These are phyloP conservation scores for Brachypterus glaber DNA, from an alignment of 2,888 invertebrate species.

Conservation along the genomic window DNA sequence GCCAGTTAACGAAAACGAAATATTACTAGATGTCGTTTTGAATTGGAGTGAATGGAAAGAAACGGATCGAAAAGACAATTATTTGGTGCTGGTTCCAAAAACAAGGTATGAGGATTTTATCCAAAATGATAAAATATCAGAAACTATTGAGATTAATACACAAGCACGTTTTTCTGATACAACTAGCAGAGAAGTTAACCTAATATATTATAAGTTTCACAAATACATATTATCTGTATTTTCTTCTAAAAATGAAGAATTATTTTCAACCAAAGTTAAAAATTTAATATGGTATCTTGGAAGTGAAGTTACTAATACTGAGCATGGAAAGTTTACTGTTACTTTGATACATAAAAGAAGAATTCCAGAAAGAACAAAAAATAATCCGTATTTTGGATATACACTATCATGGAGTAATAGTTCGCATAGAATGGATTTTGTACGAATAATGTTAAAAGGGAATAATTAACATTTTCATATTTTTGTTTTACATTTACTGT, in stretches of 20 bases:
- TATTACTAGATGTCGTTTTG: slow-evolving; percentile 55
- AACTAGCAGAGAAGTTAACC: slow-evolving; percentile 63
- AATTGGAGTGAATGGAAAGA: slow-evolving; percentile 87
- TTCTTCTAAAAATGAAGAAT: slow-evolving; percentile 39
- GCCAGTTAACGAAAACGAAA: slow-evolving; percentile 68
- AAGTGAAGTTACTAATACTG: slow-evolving; percentile 69
- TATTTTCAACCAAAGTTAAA: slow-evolving; percentile 59
- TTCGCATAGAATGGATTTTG: slow-evolving; percentile 69
- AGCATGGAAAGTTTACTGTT: slow-evolving; percentile 71
- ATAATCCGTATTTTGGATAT: slow-evolving; percentile 70
- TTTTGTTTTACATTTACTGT: no score
- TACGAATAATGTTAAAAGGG: slow-evolving; percentile 66
- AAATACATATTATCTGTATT: slow-evolving; percentile 71
- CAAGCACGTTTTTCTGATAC: slow-evolving; percentile 72
- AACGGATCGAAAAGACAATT: slow-evolving; percentile 74
- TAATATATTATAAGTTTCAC: slow-evolving; percentile 70
- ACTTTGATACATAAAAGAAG: slow-evolving; percentile 62
- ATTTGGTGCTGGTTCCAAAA: slow-evolving; percentile 51
- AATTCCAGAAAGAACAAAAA: slow-evolving; percentile 61
- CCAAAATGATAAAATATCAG: slow-evolving; percentile 36
- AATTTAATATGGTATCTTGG: slow-evolving; percentile 81
- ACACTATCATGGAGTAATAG: slow-evolving; percentile 68
- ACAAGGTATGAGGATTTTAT: slow-evolving; percentile 38
- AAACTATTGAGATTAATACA: slow-evolving; percentile 52
- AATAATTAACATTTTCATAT: no score